A percentile compares a stretch with the other conserved stretches of the same genome.
Conservation (phyloP, 1,140 invertebrate species). For the Solenopsis invicta region DNA sequence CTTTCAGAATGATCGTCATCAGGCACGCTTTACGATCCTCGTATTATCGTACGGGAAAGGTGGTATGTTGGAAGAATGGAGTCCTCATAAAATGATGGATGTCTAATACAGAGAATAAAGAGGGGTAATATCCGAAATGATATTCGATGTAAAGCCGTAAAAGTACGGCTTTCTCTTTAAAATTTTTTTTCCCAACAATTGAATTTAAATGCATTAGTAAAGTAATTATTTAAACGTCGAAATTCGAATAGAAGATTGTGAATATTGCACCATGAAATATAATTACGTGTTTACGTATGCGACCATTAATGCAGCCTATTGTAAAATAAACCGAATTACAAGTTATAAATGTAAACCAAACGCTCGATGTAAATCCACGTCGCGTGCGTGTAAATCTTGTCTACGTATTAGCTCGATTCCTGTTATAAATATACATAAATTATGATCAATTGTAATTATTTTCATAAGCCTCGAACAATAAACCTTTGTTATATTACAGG, state of each 20-base stretch:
- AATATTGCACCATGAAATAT: constrained; percentile 5
- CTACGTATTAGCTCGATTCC: constrained; percentile 28
- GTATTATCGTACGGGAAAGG: background rate
- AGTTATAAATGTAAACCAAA: constrained; percentile 48
- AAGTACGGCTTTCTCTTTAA: background rate
- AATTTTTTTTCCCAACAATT: background rate
- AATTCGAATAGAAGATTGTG: constrained; percentile 7
- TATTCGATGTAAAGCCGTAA: background rate
- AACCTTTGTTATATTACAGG: background rate
- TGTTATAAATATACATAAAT: constrained; percentile 41
- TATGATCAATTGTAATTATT: constrained; percentile 32
- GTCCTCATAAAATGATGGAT: constrained; percentile 21
- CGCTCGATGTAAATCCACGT: constrained; percentile 41
- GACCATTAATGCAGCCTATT: constrained; percentile 43
- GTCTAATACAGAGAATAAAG: background rate
- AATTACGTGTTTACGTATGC: constrained; percentile 24
- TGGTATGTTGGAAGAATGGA: background rate
- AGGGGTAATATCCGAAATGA: background rate
- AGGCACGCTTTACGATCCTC: constrained; percentile 3
- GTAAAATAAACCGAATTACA: constrained; percentile 43
- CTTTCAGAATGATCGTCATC: constrained; percentile 69
- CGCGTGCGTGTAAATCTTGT: constrained; percentile 40
- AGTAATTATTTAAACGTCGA: constrained; percentile 13
- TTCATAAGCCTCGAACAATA: constrained; percentile 25
- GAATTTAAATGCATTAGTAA: constrained; percentile 1